Evolutionary conservation across 2,888 invertebrate species (phyloP).

Genomic region (Calameuta pallipes): DNA sequence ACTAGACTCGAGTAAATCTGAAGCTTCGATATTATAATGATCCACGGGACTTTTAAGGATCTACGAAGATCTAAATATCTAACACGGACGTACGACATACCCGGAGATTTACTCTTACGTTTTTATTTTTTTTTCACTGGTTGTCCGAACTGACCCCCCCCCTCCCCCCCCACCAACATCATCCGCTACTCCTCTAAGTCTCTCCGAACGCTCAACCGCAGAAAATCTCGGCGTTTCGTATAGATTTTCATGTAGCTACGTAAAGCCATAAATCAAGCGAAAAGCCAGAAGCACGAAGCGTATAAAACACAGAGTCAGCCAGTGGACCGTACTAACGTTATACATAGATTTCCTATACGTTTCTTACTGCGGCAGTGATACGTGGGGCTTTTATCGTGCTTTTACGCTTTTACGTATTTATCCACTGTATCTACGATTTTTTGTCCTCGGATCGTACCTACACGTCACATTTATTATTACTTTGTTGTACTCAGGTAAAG

Average conservation of each 20-base stretch:
- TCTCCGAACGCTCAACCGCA: neutral
- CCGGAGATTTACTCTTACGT: too few relatives aligned
- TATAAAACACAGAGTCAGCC: constrained; percentile 37
- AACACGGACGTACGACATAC: too few relatives aligned
- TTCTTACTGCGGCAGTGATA: too few relatives aligned
- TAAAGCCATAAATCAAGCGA: constrained; percentile 39
- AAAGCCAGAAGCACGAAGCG: constrained; percentile 30
- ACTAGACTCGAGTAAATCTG: too few relatives aligned
- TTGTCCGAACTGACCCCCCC: too few relatives aligned
- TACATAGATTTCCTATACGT: constrained; percentile 39
- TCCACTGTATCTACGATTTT: too few relatives aligned
- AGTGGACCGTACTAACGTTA: constrained; percentile 26
- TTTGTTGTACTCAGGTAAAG: too few relatives aligned
- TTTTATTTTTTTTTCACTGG: too few relatives aligned
- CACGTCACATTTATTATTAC: neutral
- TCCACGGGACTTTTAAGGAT: too few relatives aligned
- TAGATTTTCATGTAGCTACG: constrained; percentile 19
- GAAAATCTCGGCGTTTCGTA: neutral
- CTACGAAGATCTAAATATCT: too few relatives aligned
- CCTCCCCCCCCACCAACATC: neutral
- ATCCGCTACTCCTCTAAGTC: neutral
- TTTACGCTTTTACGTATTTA: constrained; percentile 39
- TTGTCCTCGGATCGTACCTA: constrained; percentile 13
- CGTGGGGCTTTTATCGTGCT: constrained; percentile 13
- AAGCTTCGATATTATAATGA: too few relatives aligned